Evolutionary conservation across 2,888 invertebrate genomes (phyloP).

Genomic region (Eudemis profundana): DNA sequence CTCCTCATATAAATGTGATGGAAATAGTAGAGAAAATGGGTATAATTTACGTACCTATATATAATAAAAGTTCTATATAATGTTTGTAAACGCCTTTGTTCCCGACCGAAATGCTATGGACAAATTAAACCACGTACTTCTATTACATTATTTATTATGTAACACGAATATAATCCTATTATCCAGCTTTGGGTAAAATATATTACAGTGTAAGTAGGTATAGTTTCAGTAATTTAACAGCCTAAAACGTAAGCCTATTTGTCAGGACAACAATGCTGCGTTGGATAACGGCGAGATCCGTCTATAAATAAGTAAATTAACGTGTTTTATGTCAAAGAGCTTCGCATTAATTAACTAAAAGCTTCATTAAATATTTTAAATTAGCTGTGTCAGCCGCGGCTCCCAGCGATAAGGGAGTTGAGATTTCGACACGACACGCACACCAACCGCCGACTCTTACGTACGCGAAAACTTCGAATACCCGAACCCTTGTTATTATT

Average conservation of each 20-base stretch:
- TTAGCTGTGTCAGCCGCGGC: conserved; percentile 26
- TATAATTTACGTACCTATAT: too few species aligned
- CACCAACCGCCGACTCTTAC: conserved; percentile 10
- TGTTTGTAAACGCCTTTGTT: too few species aligned
- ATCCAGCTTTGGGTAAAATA: background rate
- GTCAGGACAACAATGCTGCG: conserved; percentile 1
- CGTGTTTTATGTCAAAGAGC: conserved; percentile 10
- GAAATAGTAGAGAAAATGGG: too few species aligned
- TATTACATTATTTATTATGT: too few species aligned
- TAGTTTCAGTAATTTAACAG: background rate
- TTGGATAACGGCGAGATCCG: background rate
- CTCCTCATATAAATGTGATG: too few species aligned
- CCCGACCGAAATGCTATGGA: too few species aligned
- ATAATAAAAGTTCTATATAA: too few species aligned
- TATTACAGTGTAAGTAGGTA: background rate
- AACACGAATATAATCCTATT: too few species aligned
- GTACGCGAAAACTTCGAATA: conserved; percentile 15
- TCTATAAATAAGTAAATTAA: conserved; percentile 4
- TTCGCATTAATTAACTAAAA: conserved; percentile 32
- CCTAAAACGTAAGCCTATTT: background rate
- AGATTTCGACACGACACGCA: conserved; percentile 25
- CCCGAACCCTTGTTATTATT: conserved; percentile 23
- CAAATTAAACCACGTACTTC: too few species aligned
- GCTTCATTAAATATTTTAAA: conserved; percentile 38
- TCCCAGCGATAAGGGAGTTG: conserved; percentile 1